Percentiles rank a stretch among this genome's conserved stretches.
These are phyloP conservation scores for Gulo gulo DNA, from an alignment of 2,113 vertebrate species.

Conservation along the genomic window DNA sequence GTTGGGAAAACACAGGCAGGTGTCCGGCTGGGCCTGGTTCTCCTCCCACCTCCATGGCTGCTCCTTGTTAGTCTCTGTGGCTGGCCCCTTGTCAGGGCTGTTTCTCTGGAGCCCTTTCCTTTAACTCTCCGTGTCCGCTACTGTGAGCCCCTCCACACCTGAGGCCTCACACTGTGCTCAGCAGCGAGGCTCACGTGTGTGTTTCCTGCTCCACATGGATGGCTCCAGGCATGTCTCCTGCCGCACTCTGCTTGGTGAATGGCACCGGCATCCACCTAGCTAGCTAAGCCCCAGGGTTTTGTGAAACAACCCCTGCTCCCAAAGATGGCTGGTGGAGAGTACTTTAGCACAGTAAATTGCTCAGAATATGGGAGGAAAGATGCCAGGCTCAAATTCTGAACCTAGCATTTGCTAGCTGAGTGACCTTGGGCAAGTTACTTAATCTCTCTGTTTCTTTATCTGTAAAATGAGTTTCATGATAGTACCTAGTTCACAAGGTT, in stretches of 20 bases:
- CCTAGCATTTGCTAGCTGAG: background rate
- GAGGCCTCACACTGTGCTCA: background rate
- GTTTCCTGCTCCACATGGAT: background rate
- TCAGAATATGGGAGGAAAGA: background rate
- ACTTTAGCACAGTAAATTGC: background rate
- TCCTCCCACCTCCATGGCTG: background rate
- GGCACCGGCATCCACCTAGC: background rate
- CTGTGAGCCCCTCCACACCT: background rate
- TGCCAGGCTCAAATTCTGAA: background rate
- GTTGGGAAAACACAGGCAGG: background rate
- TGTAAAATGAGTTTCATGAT: background rate
- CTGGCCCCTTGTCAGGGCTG: background rate
- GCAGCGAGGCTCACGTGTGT: background rate
- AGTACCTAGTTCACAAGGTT: background rate
- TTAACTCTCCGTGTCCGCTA: background rate
- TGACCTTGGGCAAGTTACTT: background rate
- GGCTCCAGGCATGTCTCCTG: background rate
- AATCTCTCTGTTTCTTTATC: background rate
- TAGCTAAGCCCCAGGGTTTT: background rate
- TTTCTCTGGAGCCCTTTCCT: background rate
- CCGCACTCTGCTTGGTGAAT: background rate
- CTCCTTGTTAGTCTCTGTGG: background rate
- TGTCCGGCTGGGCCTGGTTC: background rate
- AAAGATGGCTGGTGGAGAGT: background rate
- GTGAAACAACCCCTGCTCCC: background rate